These are phyloP conservation scores for Pycnonotus jocosus DNA, from an alignment of 2,113 vertebrate genomes.

Conservation along the genomic window DNA sequence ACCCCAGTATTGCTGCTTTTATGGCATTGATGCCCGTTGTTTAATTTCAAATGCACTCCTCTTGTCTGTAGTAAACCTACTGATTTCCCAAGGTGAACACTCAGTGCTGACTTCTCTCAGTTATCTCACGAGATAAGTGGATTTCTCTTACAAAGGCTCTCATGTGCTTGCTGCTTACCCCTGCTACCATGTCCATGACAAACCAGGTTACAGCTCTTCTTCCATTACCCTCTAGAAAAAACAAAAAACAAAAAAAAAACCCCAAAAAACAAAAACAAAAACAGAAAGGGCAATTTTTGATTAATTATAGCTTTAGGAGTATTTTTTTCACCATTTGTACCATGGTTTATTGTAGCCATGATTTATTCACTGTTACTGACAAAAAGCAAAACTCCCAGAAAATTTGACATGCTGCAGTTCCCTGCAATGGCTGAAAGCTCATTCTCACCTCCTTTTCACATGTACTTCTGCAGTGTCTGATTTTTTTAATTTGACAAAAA, in stretches of 20 bases:
- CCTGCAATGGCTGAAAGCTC: background rate
- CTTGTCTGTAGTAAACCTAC: background rate
- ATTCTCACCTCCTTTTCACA: background rate
- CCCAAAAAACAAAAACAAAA: too few relatives aligned
- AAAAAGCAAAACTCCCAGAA: background rate
- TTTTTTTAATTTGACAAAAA: background rate
- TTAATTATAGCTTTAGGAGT: background rate
- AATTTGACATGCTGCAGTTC: background rate
- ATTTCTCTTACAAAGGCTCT: background rate
- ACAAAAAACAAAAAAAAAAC: too few relatives aligned
- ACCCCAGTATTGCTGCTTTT: fast-evolving
- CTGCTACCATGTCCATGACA: background rate
- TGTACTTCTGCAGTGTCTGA: background rate
- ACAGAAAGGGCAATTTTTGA: background rate
- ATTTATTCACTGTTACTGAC: background rate
- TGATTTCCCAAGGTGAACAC: background rate
- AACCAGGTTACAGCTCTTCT: background rate
- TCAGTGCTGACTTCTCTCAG: background rate
- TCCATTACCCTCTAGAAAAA: background rate
- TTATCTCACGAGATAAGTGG: background rate
- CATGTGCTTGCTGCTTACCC: background rate
- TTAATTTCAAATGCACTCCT: background rate
- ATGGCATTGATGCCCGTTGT: fast-evolving
- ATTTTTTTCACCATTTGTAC: background rate
- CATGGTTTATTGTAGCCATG: background rate